Evolutionary conservation across 1,140 invertebrate species (phyloP).

Genomic region (Phocides pigmalion): DNA sequence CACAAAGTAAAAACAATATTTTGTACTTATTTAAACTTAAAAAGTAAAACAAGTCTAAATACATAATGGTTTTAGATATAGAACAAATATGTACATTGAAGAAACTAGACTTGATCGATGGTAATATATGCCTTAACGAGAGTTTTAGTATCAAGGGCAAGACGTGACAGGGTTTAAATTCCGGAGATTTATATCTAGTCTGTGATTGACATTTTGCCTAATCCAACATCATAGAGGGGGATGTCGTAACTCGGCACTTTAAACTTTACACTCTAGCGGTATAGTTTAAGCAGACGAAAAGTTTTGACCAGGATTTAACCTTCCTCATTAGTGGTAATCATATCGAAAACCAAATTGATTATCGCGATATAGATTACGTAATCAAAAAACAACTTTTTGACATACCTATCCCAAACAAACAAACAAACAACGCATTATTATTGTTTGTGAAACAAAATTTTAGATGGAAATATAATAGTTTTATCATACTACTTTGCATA

Average conservation of each 20-base stretch:
- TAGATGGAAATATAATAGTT: too few species aligned
- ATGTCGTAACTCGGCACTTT: constrained; percentile 1
- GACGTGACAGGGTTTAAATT: constrained; percentile 6
- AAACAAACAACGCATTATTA: neutral
- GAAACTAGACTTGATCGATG: neutral
- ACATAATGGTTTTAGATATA: too few species aligned
- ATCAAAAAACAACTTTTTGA: constrained; percentile 14
- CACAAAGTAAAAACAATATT: too few species aligned
- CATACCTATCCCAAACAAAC: neutral
- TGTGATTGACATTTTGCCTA: constrained; percentile 9
- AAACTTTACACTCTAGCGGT: constrained; percentile 13
- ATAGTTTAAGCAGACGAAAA: constrained; percentile 8
- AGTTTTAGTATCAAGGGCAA: neutral
- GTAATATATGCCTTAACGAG: neutral
- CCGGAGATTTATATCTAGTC: constrained; percentile 8
- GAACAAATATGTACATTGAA: neutral
- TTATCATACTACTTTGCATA: too few species aligned
- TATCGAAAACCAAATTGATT: constrained; percentile 12
- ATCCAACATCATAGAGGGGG: neutral
- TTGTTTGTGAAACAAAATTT: neutral
- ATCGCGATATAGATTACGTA: constrained; percentile 10
- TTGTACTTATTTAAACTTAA: too few species aligned
- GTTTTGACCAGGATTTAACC: constrained; percentile 1
- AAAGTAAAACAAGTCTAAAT: too few species aligned
- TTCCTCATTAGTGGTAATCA: constrained; percentile 3